Base-by-base conservation (phyloP, 2,797 vertebrate genomes). In the Sebastes oblongus region DNA sequence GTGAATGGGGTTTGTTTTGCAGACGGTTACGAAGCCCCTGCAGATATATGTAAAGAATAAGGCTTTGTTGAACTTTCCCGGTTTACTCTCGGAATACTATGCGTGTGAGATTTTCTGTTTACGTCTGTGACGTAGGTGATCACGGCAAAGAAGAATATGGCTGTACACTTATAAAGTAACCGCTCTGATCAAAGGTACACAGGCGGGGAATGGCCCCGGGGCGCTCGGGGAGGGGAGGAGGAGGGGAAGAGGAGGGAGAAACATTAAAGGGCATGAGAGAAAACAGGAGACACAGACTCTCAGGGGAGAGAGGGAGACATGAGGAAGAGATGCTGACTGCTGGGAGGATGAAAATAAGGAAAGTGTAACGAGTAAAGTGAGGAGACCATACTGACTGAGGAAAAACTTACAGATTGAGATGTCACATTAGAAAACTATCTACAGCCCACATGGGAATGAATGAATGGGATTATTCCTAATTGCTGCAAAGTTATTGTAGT, bases 101-200 rank as follows among this genome's bases (percentile, higher is more conserved):
- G 36, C 18, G n/a, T 46, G 5, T 25, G 77, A 88, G 67, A 70
- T 65, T 75, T 30, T 30, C 3, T 86, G 80, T 88, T 91, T 64
- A 88, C 66, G 86, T 80, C 84, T 68, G 80, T 86, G 90, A 88
- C 69, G 75, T 77, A 77, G 65, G 52, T 13, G 39, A 75, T 62
- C 36, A 3, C 4, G 22, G 66, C 60, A 22, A 29, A 59, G 55
- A 82, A 62, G 58, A 81, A 75, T 29, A 36, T 3, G 20, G 67
- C 60, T 58, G 55, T 58, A 29, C 25, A 32, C 61, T 75, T 58
- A 39, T 60, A 60, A 76, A 84, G 67, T 71, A 89, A 81, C 71
- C 32, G 39, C 72, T 85, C 70, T 86, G 87, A 92, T 92, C 89
- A 90, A 91, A 94, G 88, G 64, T 81, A 20, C 68, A 14, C 52